Evolutionary conservation across 2,797 vertebrate genomes (phyloP), one percentile per base, ranked within the genome.

Genomic region (Meda fulgida): DNA sequence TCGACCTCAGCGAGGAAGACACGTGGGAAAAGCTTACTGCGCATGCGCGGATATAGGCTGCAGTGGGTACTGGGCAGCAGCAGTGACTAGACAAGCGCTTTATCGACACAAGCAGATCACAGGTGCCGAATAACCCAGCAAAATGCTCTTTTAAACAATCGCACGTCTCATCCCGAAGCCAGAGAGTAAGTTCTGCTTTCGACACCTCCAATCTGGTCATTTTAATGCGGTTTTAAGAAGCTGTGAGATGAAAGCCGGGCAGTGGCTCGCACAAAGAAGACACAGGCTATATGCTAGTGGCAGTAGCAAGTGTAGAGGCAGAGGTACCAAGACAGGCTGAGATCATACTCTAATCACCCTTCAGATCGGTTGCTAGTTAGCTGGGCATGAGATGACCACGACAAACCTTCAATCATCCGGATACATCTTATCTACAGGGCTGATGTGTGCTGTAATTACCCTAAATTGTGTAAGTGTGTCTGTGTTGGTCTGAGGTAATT

Each of bases 161-260:
- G 34, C 71, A 81, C 87, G 65, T 80, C 77, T 83, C 87, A 84
- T 91, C 89, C 26, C 92, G 90, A 80, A 53, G 73, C 21, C 63
- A 90, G 90, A 90, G 91, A 92, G 94, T 95, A 91, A 95, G 95
- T 95, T 92, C 89, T 0, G 0, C n/a, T 0, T 34, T 38, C 73
- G 55, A 16, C 29, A 19, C 6, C 18, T 81, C 40, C n/a, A 3
- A 29, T 82, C 11, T 65, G 48, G 1, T n/a, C 10, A 16, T 70
- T 60, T 55, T 38, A 31, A 58, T 38, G 26, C 2, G 29, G 43
- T 51, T 84, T 83, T n/a, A 40, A 34, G 18, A n/a, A 80, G 21
- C 26, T 36, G n/a, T 38, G 38, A 70, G 67, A 38, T 78, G 36
- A 23, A 80, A 81, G 78, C 43, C 85, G 79, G 78, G 78, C 81